Conservation (phyloP, 2,888 invertebrate genomes). For the Diarsia rubi region DNA sequence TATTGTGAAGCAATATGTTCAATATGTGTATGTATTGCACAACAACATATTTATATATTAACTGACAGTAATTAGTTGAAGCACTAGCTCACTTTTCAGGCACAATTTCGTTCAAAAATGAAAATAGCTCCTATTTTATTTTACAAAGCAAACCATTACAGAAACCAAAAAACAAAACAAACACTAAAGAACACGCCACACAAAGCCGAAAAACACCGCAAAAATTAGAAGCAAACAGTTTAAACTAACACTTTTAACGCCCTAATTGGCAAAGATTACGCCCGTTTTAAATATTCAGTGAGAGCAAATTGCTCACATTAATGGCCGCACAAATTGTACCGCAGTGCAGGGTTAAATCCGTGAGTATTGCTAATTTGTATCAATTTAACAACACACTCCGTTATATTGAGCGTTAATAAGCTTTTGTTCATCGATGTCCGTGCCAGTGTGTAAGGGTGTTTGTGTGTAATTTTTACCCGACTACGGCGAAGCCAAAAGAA, state of each 20-base stretch:
- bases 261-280: conserved; percentile 60
- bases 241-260: conserved; percentile 60
- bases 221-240: conserved; percentile 53
- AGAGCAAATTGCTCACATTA: conserved; percentile 62
- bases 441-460: conserved; percentile 4
- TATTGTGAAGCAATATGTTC: no score
- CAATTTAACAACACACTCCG: conserved; percentile 55
- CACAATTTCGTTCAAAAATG: not conserved
- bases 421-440: conserved; percentile 38
- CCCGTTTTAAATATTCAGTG: conserved; percentile 63
- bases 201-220: conserved; percentile 41
- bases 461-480: no score
- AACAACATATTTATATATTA: no score
- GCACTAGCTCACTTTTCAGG: not conserved
- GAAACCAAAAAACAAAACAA: conserved; percentile 10
- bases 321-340: conserved; percentile 59
- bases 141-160: not conserved
- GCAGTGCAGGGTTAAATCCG: conserved; percentile 65
- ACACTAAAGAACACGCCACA: conserved; percentile 2
- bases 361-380: conserved; percentile 64
- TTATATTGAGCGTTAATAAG: conserved; percentile 48
- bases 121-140: conserved; percentile 1
- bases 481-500: no score
- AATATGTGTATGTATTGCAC: no score
- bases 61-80: not conserved